A percentile compares a stretch with the other conserved stretches of the same genome.
phyloP scores from a whole-genome alignment of 2,888 invertebrate species.

The Tachina grossa region DNA sequence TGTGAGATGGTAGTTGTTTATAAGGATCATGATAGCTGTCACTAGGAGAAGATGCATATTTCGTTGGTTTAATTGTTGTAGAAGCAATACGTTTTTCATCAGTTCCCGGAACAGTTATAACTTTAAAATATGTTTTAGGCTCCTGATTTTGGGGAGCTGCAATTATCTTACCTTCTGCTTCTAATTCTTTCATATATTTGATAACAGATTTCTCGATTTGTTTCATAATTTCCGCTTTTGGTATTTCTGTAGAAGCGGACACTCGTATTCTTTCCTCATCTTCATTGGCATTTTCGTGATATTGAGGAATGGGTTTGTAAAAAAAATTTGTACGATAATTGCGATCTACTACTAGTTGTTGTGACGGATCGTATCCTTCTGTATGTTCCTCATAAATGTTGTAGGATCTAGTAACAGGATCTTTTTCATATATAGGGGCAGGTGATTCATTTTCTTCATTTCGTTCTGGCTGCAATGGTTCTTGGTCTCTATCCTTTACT shows the following conservation, averaged over 20 bases:
- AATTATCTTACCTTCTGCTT: conserved; percentile 80
- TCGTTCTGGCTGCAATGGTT: conserved; percentile 42
- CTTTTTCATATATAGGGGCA: conserved; percentile 78
- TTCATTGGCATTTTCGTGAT: conserved; percentile 65
- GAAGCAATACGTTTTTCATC: conserved; percentile 77
- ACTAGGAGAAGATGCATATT: conserved; percentile 73
- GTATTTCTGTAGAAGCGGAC: conserved; percentile 80
- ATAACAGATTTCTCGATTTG: conserved; percentile 83
- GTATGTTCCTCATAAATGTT: conserved; percentile 75
- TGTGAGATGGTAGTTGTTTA: conserved; percentile 51
- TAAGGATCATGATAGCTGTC: conserved; percentile 48
- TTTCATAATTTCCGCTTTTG: conserved; percentile 81
- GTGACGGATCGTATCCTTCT: conserved; percentile 58
- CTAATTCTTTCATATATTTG: conserved; percentile 82
- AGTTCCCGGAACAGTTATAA: conserved; percentile 73
- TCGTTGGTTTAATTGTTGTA: conserved; percentile 80
- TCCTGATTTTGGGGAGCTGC: conserved; percentile 75
- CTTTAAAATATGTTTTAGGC: conserved; percentile 78
- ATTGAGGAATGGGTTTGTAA: conserved; percentile 72
- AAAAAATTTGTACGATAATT: conserved; percentile 76
- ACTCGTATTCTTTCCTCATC: conserved; percentile 76
- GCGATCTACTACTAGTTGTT: conserved; percentile 60
- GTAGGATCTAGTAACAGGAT: conserved; percentile 76
- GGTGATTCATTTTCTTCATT: conserved; percentile 65
- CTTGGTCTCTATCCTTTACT: conserved; percentile 49